phyloP scores from a whole-genome alignment of 2,113 vertebrate species.

The Chionis minor region DNA sequence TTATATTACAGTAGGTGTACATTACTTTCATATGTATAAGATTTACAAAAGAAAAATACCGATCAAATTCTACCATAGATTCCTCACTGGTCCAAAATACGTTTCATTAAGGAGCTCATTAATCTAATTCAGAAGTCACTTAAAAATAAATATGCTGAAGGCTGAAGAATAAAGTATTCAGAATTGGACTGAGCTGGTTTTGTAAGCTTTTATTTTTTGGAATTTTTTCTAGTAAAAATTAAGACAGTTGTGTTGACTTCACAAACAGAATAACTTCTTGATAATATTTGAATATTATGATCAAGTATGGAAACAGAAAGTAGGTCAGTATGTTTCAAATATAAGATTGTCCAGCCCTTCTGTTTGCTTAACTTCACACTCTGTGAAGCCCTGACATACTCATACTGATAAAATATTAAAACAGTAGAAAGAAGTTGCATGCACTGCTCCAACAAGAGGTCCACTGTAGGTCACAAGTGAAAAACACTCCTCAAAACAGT shows the following conservation, averaged over 20 bases:
- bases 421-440: neutral
- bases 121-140: neutral
- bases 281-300: neutral
- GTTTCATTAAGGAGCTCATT: neutral
- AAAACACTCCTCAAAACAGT: neutral
- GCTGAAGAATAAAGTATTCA: neutral
- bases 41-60: neutral
- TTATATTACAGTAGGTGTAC: neutral
- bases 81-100: neutral
- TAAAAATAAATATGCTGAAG: neutral
- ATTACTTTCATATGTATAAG: neutral
- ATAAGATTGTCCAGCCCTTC: fast-evolving
- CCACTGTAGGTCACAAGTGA: neutral
- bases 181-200: neutral
- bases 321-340: fast-evolving
- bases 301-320: neutral
- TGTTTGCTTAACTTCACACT: neutral
- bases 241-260: neutral
- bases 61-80: neutral
- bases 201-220: neutral
- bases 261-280: neutral
- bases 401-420: neutral
- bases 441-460: neutral
- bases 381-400: neutral
- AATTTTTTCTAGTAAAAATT: neutral